phyloP scores from a whole-genome alignment of 1,140 invertebrate genomes.

The Archegozetes longisetosus region DNA sequence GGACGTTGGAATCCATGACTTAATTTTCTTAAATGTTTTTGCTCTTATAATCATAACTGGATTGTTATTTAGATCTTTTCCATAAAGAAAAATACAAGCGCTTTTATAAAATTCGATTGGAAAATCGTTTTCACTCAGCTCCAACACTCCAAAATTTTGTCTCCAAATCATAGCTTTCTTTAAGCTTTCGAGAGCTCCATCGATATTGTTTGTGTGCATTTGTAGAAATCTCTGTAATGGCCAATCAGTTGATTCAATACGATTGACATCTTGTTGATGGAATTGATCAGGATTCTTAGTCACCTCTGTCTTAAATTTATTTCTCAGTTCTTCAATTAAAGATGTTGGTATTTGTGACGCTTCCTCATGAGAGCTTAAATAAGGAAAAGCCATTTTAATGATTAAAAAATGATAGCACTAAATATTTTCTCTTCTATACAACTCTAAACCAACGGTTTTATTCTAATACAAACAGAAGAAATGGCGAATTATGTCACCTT shows the following conservation, averaged over 20 bases:
- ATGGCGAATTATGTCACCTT: no score
- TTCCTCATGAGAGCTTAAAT: neutral
- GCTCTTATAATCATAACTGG: neutral
- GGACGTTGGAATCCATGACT: neutral
- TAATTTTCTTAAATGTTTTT: neutral
- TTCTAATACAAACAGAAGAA: no score
- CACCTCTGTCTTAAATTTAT: neutral
- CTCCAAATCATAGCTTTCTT: conserved; percentile 68
- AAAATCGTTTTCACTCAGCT: conserved; percentile 29
- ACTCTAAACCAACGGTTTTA: no score
- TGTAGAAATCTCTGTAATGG: conserved; percentile 45
- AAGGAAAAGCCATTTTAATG: neutral
- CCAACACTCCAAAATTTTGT: conserved; percentile 57
- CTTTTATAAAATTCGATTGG: neutral
- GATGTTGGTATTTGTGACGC: neutral
- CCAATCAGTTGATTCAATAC: neutral
- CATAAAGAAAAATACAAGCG: neutral
- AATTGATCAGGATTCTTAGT: neutral
- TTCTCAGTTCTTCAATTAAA: neutral
- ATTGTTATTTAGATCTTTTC: neutral
- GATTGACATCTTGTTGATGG: neutral
- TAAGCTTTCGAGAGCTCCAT: conserved; percentile 51
- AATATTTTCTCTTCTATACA: no score
- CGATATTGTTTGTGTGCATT: conserved; percentile 40
- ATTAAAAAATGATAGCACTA: no score